Evolutionary conservation across 1,140 invertebrate species (phyloP).

Genomic region (Patella vulgata): DNA sequence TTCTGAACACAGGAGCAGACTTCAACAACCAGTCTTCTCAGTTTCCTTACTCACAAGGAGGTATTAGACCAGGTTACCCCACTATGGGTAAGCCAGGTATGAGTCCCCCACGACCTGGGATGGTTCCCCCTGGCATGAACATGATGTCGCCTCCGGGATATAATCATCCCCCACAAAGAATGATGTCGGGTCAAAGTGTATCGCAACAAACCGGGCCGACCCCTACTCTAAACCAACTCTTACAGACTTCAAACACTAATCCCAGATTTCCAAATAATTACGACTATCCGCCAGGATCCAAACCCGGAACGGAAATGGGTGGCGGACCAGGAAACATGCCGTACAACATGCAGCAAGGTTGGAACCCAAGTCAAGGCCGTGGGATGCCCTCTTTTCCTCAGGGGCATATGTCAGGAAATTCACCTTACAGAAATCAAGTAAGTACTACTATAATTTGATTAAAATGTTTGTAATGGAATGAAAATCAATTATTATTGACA

Average conservation of each 20-base stretch:
- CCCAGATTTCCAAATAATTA: conserved; percentile 60
- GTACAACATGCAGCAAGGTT: conserved; percentile 45
- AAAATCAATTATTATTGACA: too few relatives aligned
- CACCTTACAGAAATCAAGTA: conserved; percentile 51
- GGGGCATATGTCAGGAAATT: conserved; percentile 33
- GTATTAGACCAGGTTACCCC: conserved; percentile 46
- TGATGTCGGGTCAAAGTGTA: conserved; percentile 74
- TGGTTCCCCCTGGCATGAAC: conserved; percentile 38
- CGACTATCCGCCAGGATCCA: conserved; percentile 53
- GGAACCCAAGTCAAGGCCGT: conserved; percentile 46
- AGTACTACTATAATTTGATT: conserved; percentile 21
- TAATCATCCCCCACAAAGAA: conserved; percentile 34
- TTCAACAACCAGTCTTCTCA: conserved; percentile 47
- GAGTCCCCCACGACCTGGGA: conserved; percentile 43
- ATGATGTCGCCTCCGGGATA: conserved; percentile 43
- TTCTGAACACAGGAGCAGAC: conserved; percentile 48
- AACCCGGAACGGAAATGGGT: conserved; percentile 48
- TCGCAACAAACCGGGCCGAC: conserved; percentile 81
- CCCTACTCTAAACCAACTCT: conserved; percentile 88
- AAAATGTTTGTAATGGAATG: too few relatives aligned
- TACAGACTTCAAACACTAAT: conserved; percentile 80
- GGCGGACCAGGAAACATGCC: conserved; percentile 26
- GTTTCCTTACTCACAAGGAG: conserved; percentile 48
- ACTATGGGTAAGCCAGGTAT: conserved; percentile 43
- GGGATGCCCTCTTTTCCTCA: conserved; percentile 52